Base-by-base conservation (phyloP, 2,888 invertebrate species). In the Coelinius sp. region DNA sequence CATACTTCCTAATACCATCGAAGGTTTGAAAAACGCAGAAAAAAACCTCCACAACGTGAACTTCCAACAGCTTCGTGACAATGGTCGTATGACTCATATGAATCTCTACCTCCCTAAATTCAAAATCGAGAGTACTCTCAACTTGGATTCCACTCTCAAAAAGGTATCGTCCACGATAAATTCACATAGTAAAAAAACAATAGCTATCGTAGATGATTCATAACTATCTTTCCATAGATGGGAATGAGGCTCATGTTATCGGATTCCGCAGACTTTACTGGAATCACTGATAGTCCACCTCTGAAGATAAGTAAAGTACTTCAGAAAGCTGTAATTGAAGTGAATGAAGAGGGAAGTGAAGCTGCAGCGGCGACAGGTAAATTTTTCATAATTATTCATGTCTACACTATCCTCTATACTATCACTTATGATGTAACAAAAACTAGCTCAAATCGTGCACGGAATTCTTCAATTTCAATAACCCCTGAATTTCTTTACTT, bases 301-400 rank as follows among this genome's bases (percentile, higher is more conserved):
- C 83, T 96, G 20, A 88, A 81, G 69, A 92, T 96, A 1, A 91
- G 91, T 44, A 92, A 93, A 83, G 93, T 93, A 0, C 85, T 95
- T 0, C 96, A 97, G 83, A 96, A 96, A 85, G 94, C 95, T 0
- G 94, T 93, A 80, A 93, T 97, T 78, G 94, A 95, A 83, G 94
- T 96, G 0, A 94, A 95, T 85, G 97, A 97, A 85, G 93, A 95
- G 82, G 97, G 97, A 0, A 94, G 94, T 0, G 95, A 95, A 83
- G 71, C 71, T 12, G 70, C 70, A 12, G 70, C 68, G n/a, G 68
- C 20, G 12, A 68, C 64, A 27, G 66, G 72, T 72, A 56, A 27
- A 22, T 49, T 31, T 44, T 22, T 53, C 0, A 59, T 38, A 38
- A 62, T 38, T 62, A 22, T 27, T 25, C 2, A 8, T 14, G 6